Conservation (phyloP, 2,888 invertebrate species). For the Brachyopa scutellaris region DNA sequence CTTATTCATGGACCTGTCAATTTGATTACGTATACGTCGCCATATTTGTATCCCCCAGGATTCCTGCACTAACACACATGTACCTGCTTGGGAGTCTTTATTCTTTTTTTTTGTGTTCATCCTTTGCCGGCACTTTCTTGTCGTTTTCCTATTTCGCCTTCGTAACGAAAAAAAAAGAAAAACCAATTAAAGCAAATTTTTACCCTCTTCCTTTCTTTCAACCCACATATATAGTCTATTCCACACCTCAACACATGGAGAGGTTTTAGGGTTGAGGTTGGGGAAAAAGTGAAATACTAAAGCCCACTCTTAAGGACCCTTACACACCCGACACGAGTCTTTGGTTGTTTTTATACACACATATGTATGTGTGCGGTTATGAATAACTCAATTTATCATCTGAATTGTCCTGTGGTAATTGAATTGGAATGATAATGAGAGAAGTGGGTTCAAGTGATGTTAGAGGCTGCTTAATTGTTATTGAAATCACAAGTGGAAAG, state of each 20-base stretch:
- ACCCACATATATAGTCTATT: no score
- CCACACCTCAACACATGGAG: no score
- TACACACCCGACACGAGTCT: no score
- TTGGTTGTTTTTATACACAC: no score
- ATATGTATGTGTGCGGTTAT: background rate
- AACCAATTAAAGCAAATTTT: conserved; percentile 42
- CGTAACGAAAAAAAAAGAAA: conserved; percentile 2
- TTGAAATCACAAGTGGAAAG: conserved; percentile 1
- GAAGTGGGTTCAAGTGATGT: background rate
- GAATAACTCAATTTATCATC: conserved; percentile 41
- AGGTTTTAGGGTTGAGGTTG: background rate
- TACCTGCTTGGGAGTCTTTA: no score
- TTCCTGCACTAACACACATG: no score
- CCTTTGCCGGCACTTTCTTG: background rate
- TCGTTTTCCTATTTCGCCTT: background rate
- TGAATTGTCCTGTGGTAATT: conserved; percentile 42
- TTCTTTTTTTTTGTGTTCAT: no score
- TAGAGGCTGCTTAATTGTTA: background rate
- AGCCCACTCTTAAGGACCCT: conserved; percentile 7
- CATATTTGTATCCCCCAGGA: background rate
- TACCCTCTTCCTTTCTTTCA: no score
- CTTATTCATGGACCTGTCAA: conserved; percentile 42
- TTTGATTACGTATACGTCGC: conserved; percentile 34
- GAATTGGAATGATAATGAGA: conserved; percentile 37
- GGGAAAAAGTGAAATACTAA: background rate